Evolutionary conservation across 37 sponge, comb jelly and placozoan genomes (phyloP).

Genomic region (Chondrilla cf. caribensis): DNA sequence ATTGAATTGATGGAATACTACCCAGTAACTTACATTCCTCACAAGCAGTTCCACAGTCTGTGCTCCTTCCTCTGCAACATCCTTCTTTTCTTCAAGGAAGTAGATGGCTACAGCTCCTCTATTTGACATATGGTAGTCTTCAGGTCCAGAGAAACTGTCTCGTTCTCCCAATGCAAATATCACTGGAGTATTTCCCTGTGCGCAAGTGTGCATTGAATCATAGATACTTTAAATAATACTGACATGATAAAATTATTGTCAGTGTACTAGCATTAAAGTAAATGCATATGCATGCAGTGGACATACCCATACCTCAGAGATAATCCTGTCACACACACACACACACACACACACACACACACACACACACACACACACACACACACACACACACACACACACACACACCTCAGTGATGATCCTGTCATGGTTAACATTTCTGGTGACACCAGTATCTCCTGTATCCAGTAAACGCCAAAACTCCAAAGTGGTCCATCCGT

Average conservation of each 20-base stretch:
- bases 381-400: too few relatives aligned
- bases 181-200: not conserved
- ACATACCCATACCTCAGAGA: too few relatives aligned
- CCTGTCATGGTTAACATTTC: not conserved
- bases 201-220: not conserved
- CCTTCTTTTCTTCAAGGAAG: not conserved
- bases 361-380: too few relatives aligned
- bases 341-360: too few relatives aligned
- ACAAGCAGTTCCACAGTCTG: not conserved
- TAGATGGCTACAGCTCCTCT: not conserved
- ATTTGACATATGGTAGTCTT: conserved; percentile 1
- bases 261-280: too few relatives aligned
- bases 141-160: not conserved
- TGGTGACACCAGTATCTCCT: not conserved
- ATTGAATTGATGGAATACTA: too few relatives aligned
- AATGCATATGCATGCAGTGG: too few relatives aligned
- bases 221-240: too few relatives aligned
- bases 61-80: not conserved
- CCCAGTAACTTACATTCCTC: conserved; percentile 7
- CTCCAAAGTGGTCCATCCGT: conserved; percentile 16
- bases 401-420: not conserved
- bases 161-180: conserved; percentile 12
- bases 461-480: conserved; percentile 9
- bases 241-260: too few relatives aligned
- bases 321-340: too few relatives aligned